Evolutionary conservation across 1,140 invertebrate species (phyloP), one percentile per base, ranked within the genome.

Genomic region (Fopius arisanus): DNA sequence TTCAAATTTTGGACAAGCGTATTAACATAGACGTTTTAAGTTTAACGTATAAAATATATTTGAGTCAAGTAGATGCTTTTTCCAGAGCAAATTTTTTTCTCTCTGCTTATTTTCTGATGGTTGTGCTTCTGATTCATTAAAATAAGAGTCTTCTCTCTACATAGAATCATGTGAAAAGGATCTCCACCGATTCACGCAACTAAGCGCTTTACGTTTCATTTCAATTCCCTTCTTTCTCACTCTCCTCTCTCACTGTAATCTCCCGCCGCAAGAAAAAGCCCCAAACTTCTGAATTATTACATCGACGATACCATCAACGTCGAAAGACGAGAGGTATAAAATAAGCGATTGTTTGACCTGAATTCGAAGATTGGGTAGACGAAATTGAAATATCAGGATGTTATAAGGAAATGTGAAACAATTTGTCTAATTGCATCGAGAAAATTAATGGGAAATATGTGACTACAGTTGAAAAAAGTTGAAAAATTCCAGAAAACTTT

Each of bases 201-300:
- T 29, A 26, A 16, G 43, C 67, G 10, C 67, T 70, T 70, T 26
- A 51, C 29, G 9, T 48, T 43, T 21, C 26, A 28, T 69, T 54
- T 28, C 43, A 31, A 28, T 31, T 26, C 41, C 31, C 67, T 28
- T 70, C 26, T 31, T 16, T 65, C 10, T 54, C n/a, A 31, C 33
- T 54, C 26, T 66, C 14, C 37, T 65, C 67, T 63, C 69, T 67
- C 29, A 43, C 67, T 74, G 78, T 82, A 82, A 82, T 82, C 79
- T 81, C 75, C 82, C 79, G 75, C 54, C 81, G 82, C 79, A 78
- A 75, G 76, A 69, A 71, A 75, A 74, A 74, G 67, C 74, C 76
- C 75, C 79, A 76, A 75, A 73, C 77, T 79, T 72, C 70, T 81
- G 78, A 81, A 82, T 81, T 81, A 82, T 81, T 81, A 81, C 78